phyloP scores from a whole-genome alignment of 2,797 vertebrate genomes.

The Iguana delicatissima region DNA sequence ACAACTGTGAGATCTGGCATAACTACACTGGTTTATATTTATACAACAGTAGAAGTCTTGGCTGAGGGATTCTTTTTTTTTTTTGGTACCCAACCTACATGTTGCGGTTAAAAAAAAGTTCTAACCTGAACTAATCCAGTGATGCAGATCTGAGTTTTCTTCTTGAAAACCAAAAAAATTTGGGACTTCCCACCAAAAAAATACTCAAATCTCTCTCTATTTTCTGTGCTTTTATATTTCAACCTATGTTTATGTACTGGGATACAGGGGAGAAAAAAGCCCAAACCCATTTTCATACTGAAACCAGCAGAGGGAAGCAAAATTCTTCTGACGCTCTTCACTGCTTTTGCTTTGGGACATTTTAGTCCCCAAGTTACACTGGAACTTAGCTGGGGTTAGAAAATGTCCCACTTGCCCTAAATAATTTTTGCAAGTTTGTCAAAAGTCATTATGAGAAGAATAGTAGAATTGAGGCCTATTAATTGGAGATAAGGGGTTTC shows the following conservation, averaged over 20 bases:
- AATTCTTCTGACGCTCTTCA: not conserved
- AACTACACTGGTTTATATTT: no score
- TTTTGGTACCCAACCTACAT: not conserved
- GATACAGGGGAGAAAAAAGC: no score
- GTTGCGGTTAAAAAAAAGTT: not conserved
- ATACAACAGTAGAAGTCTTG: no score
- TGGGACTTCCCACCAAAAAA: not conserved
- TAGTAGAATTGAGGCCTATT: not conserved
- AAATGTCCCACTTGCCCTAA: not conserved
- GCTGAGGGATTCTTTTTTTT: no score
- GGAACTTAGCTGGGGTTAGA: not conserved
- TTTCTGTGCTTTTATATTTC: no score
- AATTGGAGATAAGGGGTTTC: not conserved
- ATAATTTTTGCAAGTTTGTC: not conserved
- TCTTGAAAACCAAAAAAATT: not conserved
- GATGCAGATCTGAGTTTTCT: not conserved
- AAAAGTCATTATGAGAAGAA: not conserved
- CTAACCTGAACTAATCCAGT: not conserved
- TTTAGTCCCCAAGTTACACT: not conserved
- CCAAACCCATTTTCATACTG: not conserved
- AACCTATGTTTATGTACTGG: not conserved
- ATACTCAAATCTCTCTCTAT: not conserved
- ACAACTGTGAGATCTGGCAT: no score
- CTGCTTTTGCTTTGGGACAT: not conserved
- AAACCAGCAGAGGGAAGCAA: conserved; percentile 16